phyloP scores from a whole-genome alignment of 2,888 invertebrate genomes.

The Fragum sueziense region DNA sequence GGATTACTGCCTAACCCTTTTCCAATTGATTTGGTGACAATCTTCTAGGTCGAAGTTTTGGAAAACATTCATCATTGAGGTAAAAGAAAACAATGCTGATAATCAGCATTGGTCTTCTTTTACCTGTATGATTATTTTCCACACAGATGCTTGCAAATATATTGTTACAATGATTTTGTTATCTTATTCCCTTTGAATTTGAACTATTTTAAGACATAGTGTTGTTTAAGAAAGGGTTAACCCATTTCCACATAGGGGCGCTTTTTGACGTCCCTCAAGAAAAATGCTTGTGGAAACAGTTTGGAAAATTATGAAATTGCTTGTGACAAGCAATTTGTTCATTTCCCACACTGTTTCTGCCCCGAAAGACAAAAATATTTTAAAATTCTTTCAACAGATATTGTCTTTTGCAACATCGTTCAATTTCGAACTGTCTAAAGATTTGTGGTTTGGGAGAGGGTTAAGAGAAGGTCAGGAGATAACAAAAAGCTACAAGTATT shows the following conservation, averaged over 20 bases:
- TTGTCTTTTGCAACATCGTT: neutral
- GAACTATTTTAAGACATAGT: too few relatives aligned
- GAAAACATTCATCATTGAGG: constrained; percentile 5
- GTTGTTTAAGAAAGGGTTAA: too few relatives aligned
- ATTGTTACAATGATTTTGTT: too few relatives aligned
- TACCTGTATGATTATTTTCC: neutral
- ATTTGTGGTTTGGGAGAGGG: neutral
- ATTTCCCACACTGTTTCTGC: neutral
- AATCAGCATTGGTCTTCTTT: neutral
- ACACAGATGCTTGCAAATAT: too few relatives aligned
- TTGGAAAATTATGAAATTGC: neutral
- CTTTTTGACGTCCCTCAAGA: too few relatives aligned
- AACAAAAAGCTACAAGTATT: constrained; percentile 18
- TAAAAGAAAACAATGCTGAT: neutral
- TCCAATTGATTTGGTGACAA: neutral
- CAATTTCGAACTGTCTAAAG: too few relatives aligned
- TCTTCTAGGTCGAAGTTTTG: neutral
- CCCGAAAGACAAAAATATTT: too few relatives aligned
- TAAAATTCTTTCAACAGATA: too few relatives aligned
- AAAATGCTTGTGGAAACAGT: too few relatives aligned
- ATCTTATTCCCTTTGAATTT: too few relatives aligned
- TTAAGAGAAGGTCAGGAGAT: constrained; percentile 10
- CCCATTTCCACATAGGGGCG: too few relatives aligned
- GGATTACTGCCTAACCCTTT: too few relatives aligned
- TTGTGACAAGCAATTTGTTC: neutral